Evolutionary conservation across 2,888 invertebrate genomes (phyloP).

Genomic region (Philhelius pedissequus): DNA sequence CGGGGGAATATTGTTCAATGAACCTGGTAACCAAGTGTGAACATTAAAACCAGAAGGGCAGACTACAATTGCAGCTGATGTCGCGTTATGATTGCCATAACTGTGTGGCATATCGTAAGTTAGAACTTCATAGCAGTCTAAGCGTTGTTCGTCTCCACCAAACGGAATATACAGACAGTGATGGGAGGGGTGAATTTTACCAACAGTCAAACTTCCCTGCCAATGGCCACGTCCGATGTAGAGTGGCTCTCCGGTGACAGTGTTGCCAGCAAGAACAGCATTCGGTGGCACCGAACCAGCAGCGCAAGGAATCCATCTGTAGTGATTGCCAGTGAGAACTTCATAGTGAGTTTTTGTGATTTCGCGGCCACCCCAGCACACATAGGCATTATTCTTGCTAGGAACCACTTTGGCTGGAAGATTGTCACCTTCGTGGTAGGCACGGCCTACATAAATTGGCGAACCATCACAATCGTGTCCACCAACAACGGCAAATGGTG

Average conservation of each 20-base stretch:
- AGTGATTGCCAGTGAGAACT: slow-evolving; percentile 80
- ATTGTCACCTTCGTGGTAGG: slow-evolving; percentile 82
- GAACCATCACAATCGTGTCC: slow-evolving; percentile 77
- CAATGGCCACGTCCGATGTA: slow-evolving; percentile 81
- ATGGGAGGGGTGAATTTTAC: slow-evolving; percentile 82
- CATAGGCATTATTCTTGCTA: slow-evolving; percentile 75
- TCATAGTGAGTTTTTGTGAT: slow-evolving; percentile 77
- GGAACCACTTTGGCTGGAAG: slow-evolving; percentile 83
- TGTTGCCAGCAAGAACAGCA: slow-evolving; percentile 76
- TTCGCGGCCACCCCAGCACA: slow-evolving; percentile 80
- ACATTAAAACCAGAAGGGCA: too few species aligned
- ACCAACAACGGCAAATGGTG: slow-evolving; percentile 76
- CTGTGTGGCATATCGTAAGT: too few species aligned
- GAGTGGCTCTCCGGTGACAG: slow-evolving; percentile 80
- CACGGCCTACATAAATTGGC: slow-evolving; percentile 78
- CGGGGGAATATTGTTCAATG: slow-evolving; percentile 76
- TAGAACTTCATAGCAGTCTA: slow-evolving; percentile 79
- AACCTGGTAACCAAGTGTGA: slow-evolving; percentile 72
- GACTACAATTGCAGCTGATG: too few species aligned
- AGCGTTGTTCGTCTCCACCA: slow-evolving; percentile 78
- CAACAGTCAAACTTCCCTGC: slow-evolving; percentile 80
- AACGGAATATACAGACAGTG: slow-evolving; percentile 80
- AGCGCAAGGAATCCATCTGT: slow-evolving; percentile 80
- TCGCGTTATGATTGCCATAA: too few species aligned
- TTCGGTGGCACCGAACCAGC: slow-evolving; percentile 77